Percentiles rank a stretch among this genome's conserved stretches.
phyloP scores from a whole-genome alignment of 2,888 invertebrate species.

The Heliconius aoede region DNA sequence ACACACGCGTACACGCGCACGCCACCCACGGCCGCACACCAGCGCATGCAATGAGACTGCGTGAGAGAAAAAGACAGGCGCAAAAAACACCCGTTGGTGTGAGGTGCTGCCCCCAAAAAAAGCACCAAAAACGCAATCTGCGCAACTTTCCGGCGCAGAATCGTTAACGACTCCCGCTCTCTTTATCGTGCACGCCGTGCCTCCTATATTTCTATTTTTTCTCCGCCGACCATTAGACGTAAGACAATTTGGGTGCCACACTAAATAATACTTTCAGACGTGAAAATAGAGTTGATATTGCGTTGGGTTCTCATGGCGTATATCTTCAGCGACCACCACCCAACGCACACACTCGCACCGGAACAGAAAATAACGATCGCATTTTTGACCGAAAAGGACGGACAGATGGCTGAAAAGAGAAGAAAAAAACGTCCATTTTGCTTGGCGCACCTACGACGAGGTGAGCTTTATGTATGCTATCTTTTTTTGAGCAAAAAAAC shows the following conservation, averaged over 20 bases:
- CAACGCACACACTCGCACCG: conserved; percentile 81
- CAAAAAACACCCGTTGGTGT: conserved; percentile 82
- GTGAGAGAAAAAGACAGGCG: conserved; percentile 80
- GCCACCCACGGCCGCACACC: conserved; percentile 56
- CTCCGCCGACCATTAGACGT: conserved; percentile 77
- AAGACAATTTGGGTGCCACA: conserved; percentile 62
- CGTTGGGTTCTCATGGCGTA: conserved; percentile 55
- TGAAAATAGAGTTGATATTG: conserved; percentile 48
- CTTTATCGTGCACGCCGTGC: conserved; percentile 82
- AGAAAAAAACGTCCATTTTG: conserved; percentile 84
- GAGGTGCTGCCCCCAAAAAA: conserved; percentile 84
- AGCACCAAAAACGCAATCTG: conserved; percentile 85
- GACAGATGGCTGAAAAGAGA: conserved; percentile 84
- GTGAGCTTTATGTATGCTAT: conserved; percentile 80
- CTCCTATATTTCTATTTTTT: conserved; percentile 84
- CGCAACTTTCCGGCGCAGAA: conserved; percentile 85
- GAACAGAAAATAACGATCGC: conserved; percentile 85
- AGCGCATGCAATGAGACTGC: conserved; percentile 67
- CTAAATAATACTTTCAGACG: conserved; percentile 52
- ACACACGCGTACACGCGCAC: conserved; percentile 45
- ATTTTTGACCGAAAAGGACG: conserved; percentile 84
- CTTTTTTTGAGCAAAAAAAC: conserved; percentile 79
- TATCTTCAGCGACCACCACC: conserved; percentile 64
- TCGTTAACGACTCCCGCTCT: conserved; percentile 84
- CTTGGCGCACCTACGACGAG: conserved; percentile 79